phyloP scores from a whole-genome alignment of 2,113 vertebrate genomes.

The Micronycteris hirsuta region DNA sequence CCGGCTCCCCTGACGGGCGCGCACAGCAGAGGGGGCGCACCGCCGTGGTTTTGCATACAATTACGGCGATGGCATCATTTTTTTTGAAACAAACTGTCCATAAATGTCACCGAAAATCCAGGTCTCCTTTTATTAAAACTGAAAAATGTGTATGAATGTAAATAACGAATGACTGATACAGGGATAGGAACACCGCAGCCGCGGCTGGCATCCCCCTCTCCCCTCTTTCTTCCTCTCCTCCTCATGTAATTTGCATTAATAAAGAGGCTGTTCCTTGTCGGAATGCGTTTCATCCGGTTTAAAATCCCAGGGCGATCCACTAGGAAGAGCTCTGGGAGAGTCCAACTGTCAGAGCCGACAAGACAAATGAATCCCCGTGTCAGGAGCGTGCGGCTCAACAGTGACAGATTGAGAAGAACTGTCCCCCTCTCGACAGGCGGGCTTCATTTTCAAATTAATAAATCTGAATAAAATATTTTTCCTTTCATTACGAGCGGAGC shows the following conservation, averaged over 20 bases:
- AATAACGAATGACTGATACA: constrained; percentile 90
- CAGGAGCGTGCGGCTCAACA: constrained; percentile 93
- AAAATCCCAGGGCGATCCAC: constrained; percentile 98
- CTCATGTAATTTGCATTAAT: constrained; percentile 99
- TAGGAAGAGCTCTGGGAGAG: constrained; percentile 95
- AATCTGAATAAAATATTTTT: constrained; percentile 99
- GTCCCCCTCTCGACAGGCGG: constrained; percentile 99
- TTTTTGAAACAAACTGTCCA: constrained; percentile 80
- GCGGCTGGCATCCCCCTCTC: constrained; percentile 85
- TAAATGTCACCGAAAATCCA: constrained; percentile 85
- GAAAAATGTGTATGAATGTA: constrained; percentile 87
- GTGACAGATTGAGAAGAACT: constrained; percentile 99
- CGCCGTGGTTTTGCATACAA: constrained; percentile 54
- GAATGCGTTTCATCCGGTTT: constrained; percentile 98
- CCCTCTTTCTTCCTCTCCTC: constrained; percentile 85
- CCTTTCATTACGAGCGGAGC: constrained; percentile 98
- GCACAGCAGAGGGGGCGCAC: neutral
- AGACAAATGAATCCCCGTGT: constrained; percentile 99
- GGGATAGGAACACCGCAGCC: constrained; percentile 89
- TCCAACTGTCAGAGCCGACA: constrained; percentile 99
- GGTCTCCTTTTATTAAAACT: constrained; percentile 91
- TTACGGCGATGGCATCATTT: constrained; percentile 72
- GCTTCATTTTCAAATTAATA: constrained; percentile 99
- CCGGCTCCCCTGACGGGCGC: neutral
- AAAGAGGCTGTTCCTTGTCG: constrained; percentile 99